Evolutionary conservation across 2,888 invertebrate genomes (phyloP).

Genomic region (Tribolium freemani): DNA sequence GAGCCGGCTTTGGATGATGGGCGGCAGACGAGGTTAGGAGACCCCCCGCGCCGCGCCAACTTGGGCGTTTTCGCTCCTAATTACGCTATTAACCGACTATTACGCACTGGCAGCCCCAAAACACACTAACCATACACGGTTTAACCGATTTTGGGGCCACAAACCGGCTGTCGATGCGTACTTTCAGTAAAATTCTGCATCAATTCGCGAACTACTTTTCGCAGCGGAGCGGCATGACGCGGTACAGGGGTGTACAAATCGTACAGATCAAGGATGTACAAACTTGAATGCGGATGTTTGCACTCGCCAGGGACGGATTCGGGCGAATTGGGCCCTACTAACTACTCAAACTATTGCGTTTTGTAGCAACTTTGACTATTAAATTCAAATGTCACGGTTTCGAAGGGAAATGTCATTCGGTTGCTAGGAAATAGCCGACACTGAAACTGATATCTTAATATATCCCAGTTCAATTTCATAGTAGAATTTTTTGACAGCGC

Average conservation of each 20-base stretch:
- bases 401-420: too few species aligned
- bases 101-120: not conserved
- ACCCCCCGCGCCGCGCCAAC: constrained; percentile 4
- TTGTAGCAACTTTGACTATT: too few species aligned
- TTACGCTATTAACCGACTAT: not conserved
- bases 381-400: too few species aligned
- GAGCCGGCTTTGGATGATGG: constrained; percentile 39
- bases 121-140: not conserved
- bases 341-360: not conserved
- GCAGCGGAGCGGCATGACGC: constrained; percentile 21
- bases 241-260: constrained; percentile 11
- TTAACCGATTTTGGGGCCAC: not conserved
- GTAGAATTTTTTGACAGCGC: too few species aligned
- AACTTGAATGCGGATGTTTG: constrained; percentile 4
- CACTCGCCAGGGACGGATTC: not conserved
- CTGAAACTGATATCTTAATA: too few species aligned
- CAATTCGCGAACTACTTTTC: constrained; percentile 25
- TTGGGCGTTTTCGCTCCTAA: not conserved
- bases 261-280: not conserved
- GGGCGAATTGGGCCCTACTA: not conserved
- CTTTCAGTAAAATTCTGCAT: constrained; percentile 25
- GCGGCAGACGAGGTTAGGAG: constrained; percentile 28
- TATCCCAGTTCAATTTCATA: too few species aligned
- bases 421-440: too few species aligned
- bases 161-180: constrained; percentile 31